Evolutionary conservation across 2,797 vertebrate genomes (phyloP), one percentile per base, ranked within the genome.

Genomic region (Mormyrus hasselquistii): DNA sequence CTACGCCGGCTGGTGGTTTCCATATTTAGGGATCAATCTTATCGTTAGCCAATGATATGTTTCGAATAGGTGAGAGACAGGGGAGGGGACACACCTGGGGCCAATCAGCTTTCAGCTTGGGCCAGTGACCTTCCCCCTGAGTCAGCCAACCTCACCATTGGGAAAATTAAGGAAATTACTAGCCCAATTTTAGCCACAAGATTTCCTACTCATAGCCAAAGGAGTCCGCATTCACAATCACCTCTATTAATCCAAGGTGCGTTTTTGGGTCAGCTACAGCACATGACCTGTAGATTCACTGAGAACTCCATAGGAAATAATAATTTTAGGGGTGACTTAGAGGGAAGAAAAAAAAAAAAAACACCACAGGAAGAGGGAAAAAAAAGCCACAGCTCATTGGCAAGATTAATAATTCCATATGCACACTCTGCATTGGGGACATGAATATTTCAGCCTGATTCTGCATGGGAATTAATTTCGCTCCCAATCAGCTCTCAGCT

Each of bases 311-410:
- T 34, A 34, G 10, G 65, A 69, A 69, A 69, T 10, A 3, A 25
- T 65, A 76, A 79, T 79, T 79, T 79, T 79, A 79, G 73, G 73
- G 73, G 73, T 79, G 73, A 79, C 73, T 79, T 44, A 79, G 25
- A 79, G 38, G 65, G 29, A 59, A n/a, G 55, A 5, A 0, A 57
- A 57, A 25, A 0, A 57, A 57, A 25, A 73, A 65, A 65, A 29
- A 1, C 25, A 73, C 12, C 65, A 73, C 3, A 38, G 65, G 22
- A 22, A 2, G 2, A 57, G 29, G 29, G 4, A 22, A 57, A 34
- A 73, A 38, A 38, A 38, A 5, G 1, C 34, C 38, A 79, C 9
- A 79, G 73, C 38, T 79, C 73, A 79, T 79, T 79, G 73, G 73
- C 1, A 41, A 16, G 73, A 79, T 79, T 79, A 41, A 79, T 79